phyloP scores from a whole-genome alignment of 2,888 invertebrate genomes.

The Nasonia oneida region DNA sequence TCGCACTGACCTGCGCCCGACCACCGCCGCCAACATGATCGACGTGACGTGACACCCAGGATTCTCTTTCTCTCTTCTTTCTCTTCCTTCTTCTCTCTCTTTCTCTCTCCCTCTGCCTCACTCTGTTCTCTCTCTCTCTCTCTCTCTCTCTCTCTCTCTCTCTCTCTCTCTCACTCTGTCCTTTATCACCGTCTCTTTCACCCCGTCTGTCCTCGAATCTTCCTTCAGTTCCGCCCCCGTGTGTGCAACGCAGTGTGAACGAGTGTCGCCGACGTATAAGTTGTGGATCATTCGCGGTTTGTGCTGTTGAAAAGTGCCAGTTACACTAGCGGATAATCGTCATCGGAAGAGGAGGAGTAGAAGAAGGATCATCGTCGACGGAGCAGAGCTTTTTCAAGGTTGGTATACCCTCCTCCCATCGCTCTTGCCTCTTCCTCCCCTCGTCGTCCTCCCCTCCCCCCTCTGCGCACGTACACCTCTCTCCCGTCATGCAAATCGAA shows the following conservation, averaged over 20 bases:
- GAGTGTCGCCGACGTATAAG: not conserved
- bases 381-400: conserved; percentile 44
- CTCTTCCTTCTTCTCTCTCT: not conserved
- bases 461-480: not conserved
- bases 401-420: conserved; percentile 28
- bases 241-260: not conserved
- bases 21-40: conserved; percentile 64
- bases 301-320: conserved; percentile 13
- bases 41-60: conserved; percentile 65
- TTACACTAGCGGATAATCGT: not conserved
- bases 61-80: conserved; percentile 27
- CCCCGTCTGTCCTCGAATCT: not conserved
- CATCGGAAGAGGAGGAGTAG: conserved; percentile 2
- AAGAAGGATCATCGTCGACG: not conserved
- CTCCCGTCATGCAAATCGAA: not conserved
- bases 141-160: not conserved
- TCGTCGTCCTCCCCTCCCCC: not conserved
- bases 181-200: not conserved
- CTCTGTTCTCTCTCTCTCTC: not conserved
- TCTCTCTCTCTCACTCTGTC: not conserved
- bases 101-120: not conserved
- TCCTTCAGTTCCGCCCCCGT: not conserved
- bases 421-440: not conserved
- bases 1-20: conserved; percentile 48
- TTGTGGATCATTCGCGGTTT: not conserved